Conservation (phyloP, 2,113 vertebrate species). For the Chionis minor region DNA sequence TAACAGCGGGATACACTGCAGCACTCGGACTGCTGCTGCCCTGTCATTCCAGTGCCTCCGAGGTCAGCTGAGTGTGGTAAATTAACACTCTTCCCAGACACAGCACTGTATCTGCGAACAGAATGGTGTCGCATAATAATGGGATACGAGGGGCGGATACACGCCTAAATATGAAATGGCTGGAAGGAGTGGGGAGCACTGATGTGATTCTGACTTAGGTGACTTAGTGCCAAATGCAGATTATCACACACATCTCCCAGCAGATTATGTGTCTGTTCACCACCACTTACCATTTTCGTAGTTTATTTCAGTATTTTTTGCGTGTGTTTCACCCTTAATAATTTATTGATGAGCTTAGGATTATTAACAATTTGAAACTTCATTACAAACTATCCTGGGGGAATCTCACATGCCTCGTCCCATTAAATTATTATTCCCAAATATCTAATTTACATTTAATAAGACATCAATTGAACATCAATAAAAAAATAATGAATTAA, state of each 20-base stretch:
- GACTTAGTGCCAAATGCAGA: neutral
- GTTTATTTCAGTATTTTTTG: conserved; percentile 5
- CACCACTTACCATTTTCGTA: neutral
- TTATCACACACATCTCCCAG: neutral
- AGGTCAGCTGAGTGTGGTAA: conserved; percentile 2
- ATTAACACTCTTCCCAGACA: conserved; percentile 24
- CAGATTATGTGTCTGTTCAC: neutral
- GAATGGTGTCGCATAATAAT: neutral
- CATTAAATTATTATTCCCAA: conserved; percentile 61
- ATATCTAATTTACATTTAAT: conserved; percentile 59
- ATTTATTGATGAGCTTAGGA: conserved; percentile 54
- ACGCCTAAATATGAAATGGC: neutral
- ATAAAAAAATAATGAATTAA: conserved; percentile 58
- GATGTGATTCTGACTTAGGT: neutral
- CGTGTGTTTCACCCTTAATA: neutral
- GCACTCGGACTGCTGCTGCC: neutral
- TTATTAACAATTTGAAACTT: conserved; percentile 51
- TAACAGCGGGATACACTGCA: neutral
- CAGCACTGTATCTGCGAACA: neutral
- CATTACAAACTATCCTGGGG: conserved; percentile 44
- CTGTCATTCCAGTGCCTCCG: neutral
- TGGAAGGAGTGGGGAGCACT: neutral
- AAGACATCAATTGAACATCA: conserved; percentile 57
- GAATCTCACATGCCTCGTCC: conserved; percentile 22
- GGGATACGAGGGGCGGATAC: neutral